phyloP scores from a whole-genome alignment of 2,888 invertebrate species.

The Ferdinandea cuprea region DNA sequence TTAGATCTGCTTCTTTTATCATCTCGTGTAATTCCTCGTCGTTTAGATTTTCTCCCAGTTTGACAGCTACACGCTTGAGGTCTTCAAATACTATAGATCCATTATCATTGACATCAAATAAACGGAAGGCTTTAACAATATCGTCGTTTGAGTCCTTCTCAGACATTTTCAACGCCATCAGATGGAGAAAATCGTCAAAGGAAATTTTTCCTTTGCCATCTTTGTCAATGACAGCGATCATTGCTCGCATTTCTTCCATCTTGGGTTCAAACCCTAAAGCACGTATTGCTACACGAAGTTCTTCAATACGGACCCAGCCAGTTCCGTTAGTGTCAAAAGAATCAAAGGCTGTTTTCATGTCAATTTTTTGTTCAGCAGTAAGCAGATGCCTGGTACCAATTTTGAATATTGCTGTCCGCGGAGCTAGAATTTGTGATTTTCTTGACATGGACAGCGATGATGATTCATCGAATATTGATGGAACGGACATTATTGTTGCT shows the following conservation, averaged over 20 bases:
- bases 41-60: constrained; percentile 55
- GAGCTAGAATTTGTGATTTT: not conserved
- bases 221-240: constrained; percentile 63
- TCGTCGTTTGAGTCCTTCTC: constrained; percentile 62
- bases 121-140: constrained; percentile 53
- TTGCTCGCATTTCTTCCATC: constrained; percentile 58
- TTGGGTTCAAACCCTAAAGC: constrained; percentile 68
- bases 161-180: constrained; percentile 71
- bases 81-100: constrained; percentile 39
- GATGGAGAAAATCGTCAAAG: constrained; percentile 60
- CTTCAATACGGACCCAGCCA: constrained; percentile 66
- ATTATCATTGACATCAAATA: constrained; percentile 35
- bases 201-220: constrained; percentile 68
- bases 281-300: constrained; percentile 68
- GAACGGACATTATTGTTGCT: not conserved
- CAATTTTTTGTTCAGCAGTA: constrained; percentile 57
- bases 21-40: constrained; percentile 68
- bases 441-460: constrained; percentile 19
- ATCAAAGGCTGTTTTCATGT: constrained; percentile 68
- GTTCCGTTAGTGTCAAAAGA: constrained; percentile 64
- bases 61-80: constrained; percentile 28
- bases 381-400: constrained; percentile 53
- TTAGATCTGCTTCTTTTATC: constrained; percentile 50
- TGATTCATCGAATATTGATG: constrained; percentile 4
- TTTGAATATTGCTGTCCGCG: not conserved